phyloP scores from a whole-genome alignment of 2,797 vertebrate species.

The Rhabdomys pumilio region DNA sequence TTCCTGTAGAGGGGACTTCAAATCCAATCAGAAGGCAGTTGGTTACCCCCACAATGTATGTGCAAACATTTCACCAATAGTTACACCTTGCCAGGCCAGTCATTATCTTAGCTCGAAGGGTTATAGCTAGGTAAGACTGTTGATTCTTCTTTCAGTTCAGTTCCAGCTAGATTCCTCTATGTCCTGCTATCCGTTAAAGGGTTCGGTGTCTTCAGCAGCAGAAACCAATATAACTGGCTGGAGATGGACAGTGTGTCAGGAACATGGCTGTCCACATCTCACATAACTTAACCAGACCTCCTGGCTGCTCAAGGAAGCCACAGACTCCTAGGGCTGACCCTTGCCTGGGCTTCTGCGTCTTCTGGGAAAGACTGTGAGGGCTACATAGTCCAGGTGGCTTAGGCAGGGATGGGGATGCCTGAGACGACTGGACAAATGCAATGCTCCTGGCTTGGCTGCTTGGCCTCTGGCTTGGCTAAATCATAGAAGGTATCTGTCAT shows the following conservation, averaged over 20 bases:
- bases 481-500: neutral
- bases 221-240: neutral
- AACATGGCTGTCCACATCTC: fast-evolving
- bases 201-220: neutral
- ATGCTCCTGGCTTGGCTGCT: neutral
- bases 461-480: neutral
- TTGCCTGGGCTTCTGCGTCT: fast-evolving
- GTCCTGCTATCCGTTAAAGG: neutral
- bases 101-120: neutral
- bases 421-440: fast-evolving
- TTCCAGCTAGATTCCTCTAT: neutral
- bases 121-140: neutral
- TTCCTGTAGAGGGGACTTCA: neutral
- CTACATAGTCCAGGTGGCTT: fast-evolving
- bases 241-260: fast-evolving
- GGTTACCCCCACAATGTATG: too few species aligned
- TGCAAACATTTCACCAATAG: neutral
- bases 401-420: neutral
- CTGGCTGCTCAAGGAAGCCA: fast-evolving
- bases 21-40: neutral
- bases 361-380: neutral
- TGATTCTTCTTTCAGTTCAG: neutral
- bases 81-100: neutral
- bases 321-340: fast-evolving
- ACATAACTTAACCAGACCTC: fast-evolving